Conservation (phyloP, 2,797 vertebrate species). For the Eleutherodactylus coqui region DNA sequence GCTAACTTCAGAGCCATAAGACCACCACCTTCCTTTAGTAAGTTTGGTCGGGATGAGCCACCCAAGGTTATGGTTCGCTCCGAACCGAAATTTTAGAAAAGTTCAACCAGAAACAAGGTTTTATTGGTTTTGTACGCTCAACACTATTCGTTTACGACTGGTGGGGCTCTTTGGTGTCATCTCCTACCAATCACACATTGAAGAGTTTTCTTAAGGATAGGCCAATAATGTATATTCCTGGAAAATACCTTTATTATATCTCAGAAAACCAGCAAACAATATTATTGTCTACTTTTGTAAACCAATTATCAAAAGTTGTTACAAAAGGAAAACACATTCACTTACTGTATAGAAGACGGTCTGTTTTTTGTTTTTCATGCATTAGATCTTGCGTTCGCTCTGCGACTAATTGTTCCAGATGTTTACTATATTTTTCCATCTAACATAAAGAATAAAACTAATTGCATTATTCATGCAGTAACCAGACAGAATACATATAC, state of each 20-base stretch:
- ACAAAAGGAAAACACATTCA: neutral
- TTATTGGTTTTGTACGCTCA: too few relatives aligned
- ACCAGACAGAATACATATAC: neutral
- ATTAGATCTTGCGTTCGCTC: slow-evolving; percentile 86
- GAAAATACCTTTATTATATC: neutral
- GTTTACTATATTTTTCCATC: slow-evolving; percentile 92
- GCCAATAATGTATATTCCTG: neutral
- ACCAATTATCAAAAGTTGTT: neutral
- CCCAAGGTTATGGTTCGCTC: too few relatives aligned
- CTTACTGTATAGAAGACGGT: slow-evolving; percentile 86
- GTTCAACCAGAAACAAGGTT: too few relatives aligned
- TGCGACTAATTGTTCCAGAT: slow-evolving; percentile 85
- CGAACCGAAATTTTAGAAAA: too few relatives aligned
- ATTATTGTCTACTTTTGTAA: neutral
- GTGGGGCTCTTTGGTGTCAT: too few relatives aligned
- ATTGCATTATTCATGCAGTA: neutral
- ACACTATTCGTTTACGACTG: too few relatives aligned
- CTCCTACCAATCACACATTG: too few relatives aligned
- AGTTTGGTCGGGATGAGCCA: too few relatives aligned
- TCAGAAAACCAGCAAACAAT: neutral
- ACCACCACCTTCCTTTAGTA: too few relatives aligned
- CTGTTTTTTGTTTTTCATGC: slow-evolving; percentile 87
- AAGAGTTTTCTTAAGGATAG: too few relatives aligned
- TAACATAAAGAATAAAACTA: slow-evolving; percentile 64
- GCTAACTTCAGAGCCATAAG: too few relatives aligned